A percentile compares a stretch with the other conserved stretches of the same genome.
Conservation (phyloP, 1,140 invertebrate genomes). For the Solen grandis region DNA sequence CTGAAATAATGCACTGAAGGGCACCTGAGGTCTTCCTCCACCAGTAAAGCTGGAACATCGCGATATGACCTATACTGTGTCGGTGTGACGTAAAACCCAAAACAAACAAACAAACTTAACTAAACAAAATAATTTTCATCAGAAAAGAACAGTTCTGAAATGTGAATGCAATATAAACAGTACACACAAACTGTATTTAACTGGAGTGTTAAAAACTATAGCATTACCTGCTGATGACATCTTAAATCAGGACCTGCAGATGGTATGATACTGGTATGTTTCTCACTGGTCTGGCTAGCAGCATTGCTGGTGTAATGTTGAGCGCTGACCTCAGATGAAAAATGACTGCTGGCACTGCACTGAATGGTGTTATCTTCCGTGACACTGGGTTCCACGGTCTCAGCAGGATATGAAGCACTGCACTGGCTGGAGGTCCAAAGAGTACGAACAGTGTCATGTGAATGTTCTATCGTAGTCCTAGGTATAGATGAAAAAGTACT, state of each 20-base stretch:
- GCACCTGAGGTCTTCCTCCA: constrained; percentile 16
- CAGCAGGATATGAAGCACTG: constrained; percentile 28
- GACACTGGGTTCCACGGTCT: constrained; percentile 22
- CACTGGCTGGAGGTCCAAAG: neutral
- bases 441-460: constrained; percentile 26
- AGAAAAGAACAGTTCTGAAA: constrained; percentile 7
- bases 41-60: constrained; percentile 7
- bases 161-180: constrained; percentile 29
- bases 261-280: constrained; percentile 25
- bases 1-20: constrained; percentile 13
- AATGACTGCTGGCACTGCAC: constrained; percentile 28
- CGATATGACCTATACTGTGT: neutral
- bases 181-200: constrained; percentile 30
- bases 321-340: constrained; percentile 26
- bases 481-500: constrained; percentile 28
- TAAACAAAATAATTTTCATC: constrained; percentile 29
- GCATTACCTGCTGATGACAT: constrained; percentile 28
- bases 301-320: constrained; percentile 26
- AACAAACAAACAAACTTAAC: constrained; percentile 1
- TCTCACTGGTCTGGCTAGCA: constrained; percentile 25
- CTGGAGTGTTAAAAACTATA: constrained; percentile 26
- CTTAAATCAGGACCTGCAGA: constrained; percentile 24
- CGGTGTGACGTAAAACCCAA: neutral
- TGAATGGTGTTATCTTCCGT: constrained; percentile 15
- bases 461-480: constrained; percentile 24